Percentiles rank a stretch among this genome's conserved stretches.
Conservation (phyloP, 2,797 vertebrate species). For the Anableps anableps region DNA sequence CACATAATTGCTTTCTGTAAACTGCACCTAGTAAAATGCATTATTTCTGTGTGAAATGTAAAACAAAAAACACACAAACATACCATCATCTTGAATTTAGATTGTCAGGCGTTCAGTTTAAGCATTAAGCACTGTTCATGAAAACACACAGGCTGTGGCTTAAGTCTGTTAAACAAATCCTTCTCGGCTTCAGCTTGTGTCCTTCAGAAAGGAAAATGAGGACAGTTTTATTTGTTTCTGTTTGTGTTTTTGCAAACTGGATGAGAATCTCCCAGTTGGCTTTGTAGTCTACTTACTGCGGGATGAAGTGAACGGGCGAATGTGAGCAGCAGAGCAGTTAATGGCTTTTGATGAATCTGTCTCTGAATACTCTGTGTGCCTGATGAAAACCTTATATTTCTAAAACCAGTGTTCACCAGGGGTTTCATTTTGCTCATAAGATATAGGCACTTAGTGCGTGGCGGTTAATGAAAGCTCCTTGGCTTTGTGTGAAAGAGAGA, state of each 20-base stretch:
- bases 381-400: constrained; percentile 73
- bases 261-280: constrained; percentile 76
- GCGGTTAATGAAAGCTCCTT: constrained; percentile 72
- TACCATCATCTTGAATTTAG: not conserved
- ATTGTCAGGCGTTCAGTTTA: constrained; percentile 10
- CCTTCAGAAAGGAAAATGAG: constrained; percentile 72
- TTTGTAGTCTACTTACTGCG: constrained; percentile 71
- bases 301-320: constrained; percentile 68
- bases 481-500: constrained; percentile 53
- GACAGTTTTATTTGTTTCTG: constrained; percentile 73
- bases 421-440: constrained; percentile 59
- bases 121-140: constrained; percentile 17
- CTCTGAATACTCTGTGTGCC: constrained; percentile 63
- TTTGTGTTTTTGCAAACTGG: constrained; percentile 76
- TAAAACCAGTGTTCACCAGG: constrained; percentile 64
- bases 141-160: constrained; percentile 3
- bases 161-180: constrained; percentile 45
- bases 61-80: constrained; percentile 23
- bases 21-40: constrained; percentile 37
- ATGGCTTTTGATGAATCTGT: constrained; percentile 76
- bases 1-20: constrained; percentile 32
- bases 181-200: constrained; percentile 46
- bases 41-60: constrained; percentile 33
- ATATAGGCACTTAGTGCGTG: constrained; percentile 67
- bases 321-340: constrained; percentile 71